Evolutionary conservation across 2,797 vertebrate genomes (phyloP), one percentile per base, ranked within the genome.

Genomic region (Triplophysa bombifrons): DNA sequence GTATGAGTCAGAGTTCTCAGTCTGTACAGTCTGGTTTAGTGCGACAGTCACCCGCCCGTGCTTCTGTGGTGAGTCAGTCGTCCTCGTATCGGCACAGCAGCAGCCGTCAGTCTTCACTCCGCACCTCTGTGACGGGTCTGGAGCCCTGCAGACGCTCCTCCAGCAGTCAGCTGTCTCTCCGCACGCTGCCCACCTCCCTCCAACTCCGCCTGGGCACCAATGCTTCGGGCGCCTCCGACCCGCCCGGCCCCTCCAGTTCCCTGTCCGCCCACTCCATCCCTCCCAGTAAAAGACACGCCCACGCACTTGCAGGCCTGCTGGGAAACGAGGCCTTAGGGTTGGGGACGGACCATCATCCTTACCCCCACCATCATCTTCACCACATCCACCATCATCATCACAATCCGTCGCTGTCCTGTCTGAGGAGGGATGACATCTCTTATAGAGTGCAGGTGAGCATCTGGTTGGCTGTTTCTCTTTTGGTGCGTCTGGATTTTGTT

Each of bases 261-360:
- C 96, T 96, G 84, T 98, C 97, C 88, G 97, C 95, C 91, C 96
- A 99, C 91, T 98, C 96, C 93, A 97, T 99, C 92, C 97, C 96
- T 0, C 95, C 96, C 87, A 98, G 96, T 92, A 99, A 99, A 82
- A 93, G 96, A 64, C 95, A 96, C 86, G 94, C 97, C 14, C 81
- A 82, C 81, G 78, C 81, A 0, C 93, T 98, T 38, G 96, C 95
- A 85, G 96, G 97, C 80, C 94, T 98, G 84, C 94, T 98, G 81
- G 96, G 96, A 83, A 95, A 94, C 41, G 97, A 98, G 76, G 93
- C 94, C 66, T 79, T 89, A 68, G 89, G 87, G 86, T 83, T 88
- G 65, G 79, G 82, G 53, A 88, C 87, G 0, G 90, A 92, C 4
- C 90, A 87, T 12, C 86, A 91, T 16, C 86, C 87, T 85, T 91